Conservation (phyloP, 2,113 vertebrate species). For the Oryzias celebensis region DNA sequence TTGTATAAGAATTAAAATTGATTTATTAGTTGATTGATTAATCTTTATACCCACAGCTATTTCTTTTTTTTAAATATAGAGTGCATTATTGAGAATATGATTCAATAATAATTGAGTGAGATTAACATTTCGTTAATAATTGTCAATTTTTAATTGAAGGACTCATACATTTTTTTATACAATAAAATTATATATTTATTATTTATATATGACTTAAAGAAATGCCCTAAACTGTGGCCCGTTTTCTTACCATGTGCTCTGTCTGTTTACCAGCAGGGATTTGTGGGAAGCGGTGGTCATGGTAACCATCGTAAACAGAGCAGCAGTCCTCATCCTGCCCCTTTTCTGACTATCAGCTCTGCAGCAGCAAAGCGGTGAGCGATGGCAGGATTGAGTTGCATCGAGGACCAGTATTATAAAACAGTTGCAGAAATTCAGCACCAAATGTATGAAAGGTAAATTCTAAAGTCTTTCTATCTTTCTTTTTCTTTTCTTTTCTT, state of each 20-base stretch:
- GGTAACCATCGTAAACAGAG: conserved; percentile 73
- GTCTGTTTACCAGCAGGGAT: conserved; percentile 59
- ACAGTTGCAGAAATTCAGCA: conserved; percentile 64
- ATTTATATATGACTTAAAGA: no score
- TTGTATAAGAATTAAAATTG: no score
- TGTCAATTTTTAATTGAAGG: no score
- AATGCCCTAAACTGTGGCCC: not conserved
- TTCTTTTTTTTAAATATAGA: no score
- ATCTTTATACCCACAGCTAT: no score
- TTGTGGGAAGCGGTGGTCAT: conserved; percentile 73
- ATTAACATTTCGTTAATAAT: no score
- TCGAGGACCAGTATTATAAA: conserved; percentile 63
- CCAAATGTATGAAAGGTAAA: conserved; percentile 66
- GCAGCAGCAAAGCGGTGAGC: conserved; percentile 13
- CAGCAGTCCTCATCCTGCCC: not conserved
- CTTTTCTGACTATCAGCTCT: not conserved
- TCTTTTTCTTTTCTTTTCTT: no score
- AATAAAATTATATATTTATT: no score
- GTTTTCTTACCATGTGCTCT: conserved; percentile 51
- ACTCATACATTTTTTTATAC: no score
- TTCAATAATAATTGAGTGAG: no score
- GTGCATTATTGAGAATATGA: no score
- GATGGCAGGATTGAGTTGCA: conserved; percentile 39
- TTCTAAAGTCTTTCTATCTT: not conserved
- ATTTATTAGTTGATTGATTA: no score